phyloP scores from a whole-genome alignment of 53 echinoderm and acorn worm genomes.

The Paelopatides confundens region DNA sequence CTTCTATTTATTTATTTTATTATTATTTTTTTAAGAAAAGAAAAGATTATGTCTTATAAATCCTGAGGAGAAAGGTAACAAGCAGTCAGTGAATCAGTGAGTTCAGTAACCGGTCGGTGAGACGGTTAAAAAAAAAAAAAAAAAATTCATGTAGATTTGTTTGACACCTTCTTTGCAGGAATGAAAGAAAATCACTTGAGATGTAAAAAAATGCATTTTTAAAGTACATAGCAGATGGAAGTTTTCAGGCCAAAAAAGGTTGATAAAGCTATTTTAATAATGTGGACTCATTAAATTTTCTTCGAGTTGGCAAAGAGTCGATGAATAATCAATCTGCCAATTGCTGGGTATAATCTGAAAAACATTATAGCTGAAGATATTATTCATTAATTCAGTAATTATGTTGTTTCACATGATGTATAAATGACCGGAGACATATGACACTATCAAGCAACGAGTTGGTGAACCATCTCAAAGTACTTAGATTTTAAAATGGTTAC shows the following conservation, averaged over 20 bases:
- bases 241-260: not conserved
- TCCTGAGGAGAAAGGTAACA: not conserved
- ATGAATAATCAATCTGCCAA: no score
- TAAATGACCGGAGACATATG: no score
- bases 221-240: not conserved
- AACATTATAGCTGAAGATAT: no score
- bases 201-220: not conserved
- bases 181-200: not conserved
- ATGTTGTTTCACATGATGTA: no score
- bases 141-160: not conserved
- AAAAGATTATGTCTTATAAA: not conserved
- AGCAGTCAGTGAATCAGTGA: not conserved
- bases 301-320: no score
- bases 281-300: no score
- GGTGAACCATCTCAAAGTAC: no score
- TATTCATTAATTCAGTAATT: no score
- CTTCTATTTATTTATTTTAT: no score
- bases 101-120: constrained; percentile 40
- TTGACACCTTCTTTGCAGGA: not conserved
- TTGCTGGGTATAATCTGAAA: no score
- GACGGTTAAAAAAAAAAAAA: not conserved
- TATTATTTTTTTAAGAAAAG: not conserved
- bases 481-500: no score
- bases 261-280: not conserved
- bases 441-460: no score